A percentile compares a stretch with the other conserved stretches of the same genome.
These are phyloP conservation scores for mouse (Mus musculus) DNA, from an alignment of 2,113 vertebrate species.

Conservation along the genomic window GRCm39 chr9:54222001-54222500, in stretches of 20 bases:
- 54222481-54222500: not conserved
- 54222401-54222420: not conserved
- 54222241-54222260: slow-evolving; percentile 23
- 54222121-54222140: slow-evolving; percentile 61
- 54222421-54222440: not conserved
- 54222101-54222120: fast-evolving
- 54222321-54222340: not conserved
- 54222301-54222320: not conserved
- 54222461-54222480: not conserved
- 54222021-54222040: slow-evolving; percentile 30
- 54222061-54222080: slow-evolving; percentile 21
- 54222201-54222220: slow-evolving; percentile 72
- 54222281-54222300: not conserved
- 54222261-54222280: not conserved
- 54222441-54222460: too few species aligned
- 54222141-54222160: slow-evolving; percentile 60
- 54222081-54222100: slow-evolving; percentile 58
- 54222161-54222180: slow-evolving; percentile 62
- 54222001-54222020: slow-evolving; percentile 70
- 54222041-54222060: slow-evolving; percentile 41
- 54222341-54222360: not conserved
- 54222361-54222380: not conserved
- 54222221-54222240: slow-evolving; percentile 71
- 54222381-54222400: not conserved
- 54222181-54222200: slow-evolving; percentile 43